Evolutionary conservation across 2,797 vertebrate genomes (phyloP), one percentile per base, ranked within the genome.

Genomic region (Enteromius trimaculatus): DNA sequence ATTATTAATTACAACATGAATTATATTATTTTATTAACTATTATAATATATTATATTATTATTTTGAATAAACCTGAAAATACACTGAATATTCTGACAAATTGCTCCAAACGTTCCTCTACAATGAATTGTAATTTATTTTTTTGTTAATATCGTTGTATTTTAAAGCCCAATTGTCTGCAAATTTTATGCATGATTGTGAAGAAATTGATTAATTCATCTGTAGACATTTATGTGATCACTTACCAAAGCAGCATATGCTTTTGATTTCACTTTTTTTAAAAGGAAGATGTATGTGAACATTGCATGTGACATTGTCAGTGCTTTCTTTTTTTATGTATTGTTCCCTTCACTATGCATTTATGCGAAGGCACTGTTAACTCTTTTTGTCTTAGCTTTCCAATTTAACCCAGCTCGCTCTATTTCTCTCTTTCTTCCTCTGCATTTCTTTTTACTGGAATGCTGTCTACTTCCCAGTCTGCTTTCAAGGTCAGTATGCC

Each of bases 401-500:
- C 58, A 64, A 37, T 13, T 71, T 85, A 65, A 71, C 58, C 58
- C 47, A 42, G 42, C 76, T 84, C 44, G 21, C 58, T 51, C 44
- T 74, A 17, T 84, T 85, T 77, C 80, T 81, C 34, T 82, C 72
- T 72, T 77, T 64, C 66, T 71, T 79, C 71, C 75, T 85, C 86
- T 75, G 70, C 62, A 49, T 87, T 91, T 92, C 90, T 89, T 90
- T 86, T 87, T 90, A 89, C 91, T 90, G 93, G 92, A 89, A 90
- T 84, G 68, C 87, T 88, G 90, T 90, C 88, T 76, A 82, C 83
- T 51, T 71, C 89, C 83, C 93, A 95, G 95, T 91, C 80, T 94
- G 89, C 90, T 93, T 90, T 94, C 95, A 93, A 95, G 95, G 95
- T 95, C 92, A 94, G 95, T 94, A 92, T 55, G 74, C 86, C 86